Percentiles rank a stretch among this genome's conserved stretches.
Conservation (phyloP, 2,113 vertebrate species). For the Chitala chitala region DNA sequence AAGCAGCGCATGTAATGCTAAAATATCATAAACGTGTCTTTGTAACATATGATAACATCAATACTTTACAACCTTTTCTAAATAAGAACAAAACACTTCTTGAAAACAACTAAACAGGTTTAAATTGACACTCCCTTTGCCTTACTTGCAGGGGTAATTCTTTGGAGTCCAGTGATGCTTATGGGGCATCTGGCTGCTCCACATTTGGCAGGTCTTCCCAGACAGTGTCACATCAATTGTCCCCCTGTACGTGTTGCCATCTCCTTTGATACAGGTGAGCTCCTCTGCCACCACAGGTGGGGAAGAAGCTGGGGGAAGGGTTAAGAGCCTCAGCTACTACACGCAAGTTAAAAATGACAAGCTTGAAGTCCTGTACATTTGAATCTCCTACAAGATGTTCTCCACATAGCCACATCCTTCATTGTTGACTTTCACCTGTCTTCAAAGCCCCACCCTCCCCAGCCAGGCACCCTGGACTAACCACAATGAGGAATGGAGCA, state of each 20-base stretch:
- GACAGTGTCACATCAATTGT: slow-evolving; percentile 65
- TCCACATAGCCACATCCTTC: background rate
- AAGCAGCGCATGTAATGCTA: no score
- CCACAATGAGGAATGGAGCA: slow-evolving; percentile 80
- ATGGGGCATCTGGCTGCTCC: slow-evolving; percentile 77
- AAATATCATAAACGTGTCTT: no score
- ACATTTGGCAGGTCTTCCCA: slow-evolving; percentile 78
- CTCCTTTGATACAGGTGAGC: slow-evolving; percentile 69
- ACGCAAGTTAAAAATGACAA: background rate
- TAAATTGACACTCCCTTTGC: slow-evolving; percentile 24
- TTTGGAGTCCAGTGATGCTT: slow-evolving; percentile 75
- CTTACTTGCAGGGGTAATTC: slow-evolving; percentile 92
- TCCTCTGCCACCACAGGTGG: slow-evolving; percentile 67
- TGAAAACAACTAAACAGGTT: background rate
- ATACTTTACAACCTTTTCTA: background rate
- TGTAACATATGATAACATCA: no score
- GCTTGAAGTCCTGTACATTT: background rate
- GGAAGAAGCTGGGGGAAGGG: slow-evolving; percentile 9
- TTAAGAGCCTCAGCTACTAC: background rate
- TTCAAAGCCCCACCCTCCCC: background rate
- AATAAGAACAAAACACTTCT: background rate
- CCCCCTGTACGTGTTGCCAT: slow-evolving; percentile 73
- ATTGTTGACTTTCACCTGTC: background rate
- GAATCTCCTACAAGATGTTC: background rate
- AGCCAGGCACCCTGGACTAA: slow-evolving; percentile 50